phyloP scores from a whole-genome alignment of 2,888 invertebrate species.

The Sphinx pinastri region DNA sequence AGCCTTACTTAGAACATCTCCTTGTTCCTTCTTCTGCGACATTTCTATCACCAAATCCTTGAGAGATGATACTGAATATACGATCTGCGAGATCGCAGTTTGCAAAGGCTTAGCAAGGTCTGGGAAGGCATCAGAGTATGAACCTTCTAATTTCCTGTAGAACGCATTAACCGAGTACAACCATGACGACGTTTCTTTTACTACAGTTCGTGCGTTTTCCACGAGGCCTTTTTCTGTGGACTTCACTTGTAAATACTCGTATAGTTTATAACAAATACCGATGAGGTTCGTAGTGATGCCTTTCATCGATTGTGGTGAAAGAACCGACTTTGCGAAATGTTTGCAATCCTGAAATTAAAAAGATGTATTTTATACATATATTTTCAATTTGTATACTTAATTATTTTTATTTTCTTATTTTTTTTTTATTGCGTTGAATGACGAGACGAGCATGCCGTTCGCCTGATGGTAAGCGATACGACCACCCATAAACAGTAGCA shows the following conservation, averaged over 20 bases:
- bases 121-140: slow-evolving; percentile 87
- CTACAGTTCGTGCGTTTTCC: slow-evolving; percentile 54
- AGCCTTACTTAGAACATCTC: slow-evolving; percentile 50
- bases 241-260: slow-evolving; percentile 43
- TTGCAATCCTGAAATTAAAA: slow-evolving; percentile 71
- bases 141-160: slow-evolving; percentile 78
- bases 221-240: slow-evolving; percentile 41
- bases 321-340: slow-evolving; percentile 74
- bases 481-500: too few species aligned
- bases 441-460: too few species aligned
- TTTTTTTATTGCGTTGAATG: too few species aligned
- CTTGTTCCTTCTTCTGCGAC: slow-evolving; percentile 62
- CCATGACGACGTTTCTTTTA: slow-evolving; percentile 79
- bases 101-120: slow-evolving; percentile 91
- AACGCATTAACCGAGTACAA: slow-evolving; percentile 82
- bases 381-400: too few species aligned
- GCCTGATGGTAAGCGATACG: too few species aligned
- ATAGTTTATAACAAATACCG: slow-evolving; percentile 49
- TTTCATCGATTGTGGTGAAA: slow-evolving; percentile 59
- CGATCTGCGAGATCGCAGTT: slow-evolving; percentile 86
- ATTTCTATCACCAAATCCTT: slow-evolving; percentile 81
- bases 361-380: too few species aligned
- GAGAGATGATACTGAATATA: slow-evolving; percentile 85
- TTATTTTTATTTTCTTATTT: too few species aligned
- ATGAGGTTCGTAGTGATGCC: slow-evolving; percentile 56